These are phyloP conservation scores for Chlorodrepanis virens DNA, from an alignment of 2,113 vertebrate genomes.

Conservation along the genomic window DNA sequence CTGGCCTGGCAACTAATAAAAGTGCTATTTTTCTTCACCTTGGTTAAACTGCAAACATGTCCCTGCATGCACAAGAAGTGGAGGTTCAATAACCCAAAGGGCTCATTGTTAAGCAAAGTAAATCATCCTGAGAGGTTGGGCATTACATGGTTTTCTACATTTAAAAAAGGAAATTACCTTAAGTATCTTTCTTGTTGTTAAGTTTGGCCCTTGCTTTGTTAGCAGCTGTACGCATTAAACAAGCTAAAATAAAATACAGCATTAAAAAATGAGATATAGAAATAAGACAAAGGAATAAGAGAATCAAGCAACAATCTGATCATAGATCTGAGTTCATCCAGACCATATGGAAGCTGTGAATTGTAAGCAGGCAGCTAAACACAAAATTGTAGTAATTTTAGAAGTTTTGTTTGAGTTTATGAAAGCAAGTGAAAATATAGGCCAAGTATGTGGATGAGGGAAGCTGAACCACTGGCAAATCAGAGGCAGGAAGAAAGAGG, in stretches of 20 bases:
- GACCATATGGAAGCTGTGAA: neutral
- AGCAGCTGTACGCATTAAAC: neutral
- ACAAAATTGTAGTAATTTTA: neutral
- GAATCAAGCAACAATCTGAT: neutral
- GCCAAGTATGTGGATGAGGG: neutral
- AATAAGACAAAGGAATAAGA: neutral
- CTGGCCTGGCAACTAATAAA: neutral
- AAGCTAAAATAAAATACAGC: neutral
- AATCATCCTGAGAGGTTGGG: neutral
- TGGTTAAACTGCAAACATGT: neutral
- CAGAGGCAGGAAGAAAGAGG: neutral
- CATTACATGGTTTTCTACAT: neutral
- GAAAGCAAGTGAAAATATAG: neutral
- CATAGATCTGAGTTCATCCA: neutral
- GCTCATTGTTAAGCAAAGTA: neutral
- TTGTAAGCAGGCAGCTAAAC: neutral
- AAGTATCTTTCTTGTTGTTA: neutral
- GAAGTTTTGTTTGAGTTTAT: neutral
- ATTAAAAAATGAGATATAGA: neutral
- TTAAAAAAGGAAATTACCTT: neutral
- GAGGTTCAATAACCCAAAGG: neutral
- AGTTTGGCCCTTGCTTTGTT: neutral
- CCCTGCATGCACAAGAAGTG: neutral
- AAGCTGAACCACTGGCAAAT: neutral
- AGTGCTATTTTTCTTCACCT: slow-evolving; percentile 8